phyloP scores from a whole-genome alignment of 2,888 invertebrate genomes.

The Drosophila monieri region DNA sequence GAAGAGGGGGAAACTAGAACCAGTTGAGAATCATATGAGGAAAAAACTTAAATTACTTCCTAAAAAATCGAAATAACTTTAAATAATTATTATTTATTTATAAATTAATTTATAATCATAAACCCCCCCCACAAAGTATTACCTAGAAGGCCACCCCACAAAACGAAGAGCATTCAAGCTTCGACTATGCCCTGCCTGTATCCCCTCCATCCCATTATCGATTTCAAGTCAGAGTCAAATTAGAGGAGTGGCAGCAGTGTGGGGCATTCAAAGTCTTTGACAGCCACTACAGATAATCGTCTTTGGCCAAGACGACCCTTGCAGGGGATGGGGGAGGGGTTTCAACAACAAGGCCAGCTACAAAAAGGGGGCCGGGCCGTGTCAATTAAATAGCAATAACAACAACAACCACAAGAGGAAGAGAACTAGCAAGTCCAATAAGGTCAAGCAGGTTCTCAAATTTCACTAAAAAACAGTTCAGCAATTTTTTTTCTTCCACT shows the following conservation, averaged over 20 bases:
- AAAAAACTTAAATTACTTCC: too few species aligned
- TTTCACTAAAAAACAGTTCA: slow-evolving; percentile 19
- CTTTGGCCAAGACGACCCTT: slow-evolving; percentile 12
- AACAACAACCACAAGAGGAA: slow-evolving; percentile 7
- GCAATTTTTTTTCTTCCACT: neutral
- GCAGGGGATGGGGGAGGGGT: neutral
- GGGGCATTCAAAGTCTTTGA: slow-evolving; percentile 5
- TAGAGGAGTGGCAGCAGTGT: neutral
- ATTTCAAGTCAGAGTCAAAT: slow-evolving; percentile 36
- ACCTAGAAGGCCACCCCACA: too few species aligned
- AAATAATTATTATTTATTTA: too few species aligned
- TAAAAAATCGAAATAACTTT: too few species aligned
- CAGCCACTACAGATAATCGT: slow-evolving; percentile 47
- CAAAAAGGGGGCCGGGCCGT: slow-evolving; percentile 20
- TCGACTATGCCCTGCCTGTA: slow-evolving; percentile 29
- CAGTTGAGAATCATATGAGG: too few species aligned
- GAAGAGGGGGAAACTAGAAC: too few species aligned
- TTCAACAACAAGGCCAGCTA: slow-evolving; percentile 7
- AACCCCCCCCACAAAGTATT: neutral
- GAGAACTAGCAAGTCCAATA: slow-evolving; percentile 48
- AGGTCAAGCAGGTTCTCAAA: slow-evolving; percentile 51
- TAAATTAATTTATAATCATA: too few species aligned
- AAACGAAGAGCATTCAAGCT: neutral
- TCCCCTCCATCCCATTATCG: slow-evolving; percentile 58
- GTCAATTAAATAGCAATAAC: slow-evolving; percentile 50